These are phyloP conservation scores for Macrochelys suwanniensis DNA, from an alignment of 2,797 vertebrate species.

Conservation along the genomic window DNA sequence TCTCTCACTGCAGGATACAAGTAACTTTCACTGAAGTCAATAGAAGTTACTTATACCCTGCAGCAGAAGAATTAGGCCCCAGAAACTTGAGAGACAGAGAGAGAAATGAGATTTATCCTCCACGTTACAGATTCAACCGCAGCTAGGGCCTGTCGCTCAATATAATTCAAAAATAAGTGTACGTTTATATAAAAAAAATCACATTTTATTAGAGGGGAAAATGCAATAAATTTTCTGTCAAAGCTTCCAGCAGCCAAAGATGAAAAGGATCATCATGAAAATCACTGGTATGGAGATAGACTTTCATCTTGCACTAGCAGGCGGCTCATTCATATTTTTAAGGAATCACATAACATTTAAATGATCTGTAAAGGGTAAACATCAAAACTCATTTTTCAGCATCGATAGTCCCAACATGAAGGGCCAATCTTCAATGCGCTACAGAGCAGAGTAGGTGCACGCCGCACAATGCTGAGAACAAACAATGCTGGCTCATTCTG, in stretches of 20 bases:
- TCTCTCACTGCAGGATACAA: conserved; percentile 9
- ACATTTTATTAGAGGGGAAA: conserved; percentile 62
- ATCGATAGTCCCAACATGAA: not conserved
- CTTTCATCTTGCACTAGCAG: conserved; percentile 7
- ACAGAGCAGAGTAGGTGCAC: accelerated
- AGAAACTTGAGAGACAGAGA: conserved; percentile 27
- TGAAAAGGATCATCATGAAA: conserved; percentile 44
- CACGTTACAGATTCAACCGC: not conserved
- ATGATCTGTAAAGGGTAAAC: conserved; percentile 66
- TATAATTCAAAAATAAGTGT: conserved; percentile 68
- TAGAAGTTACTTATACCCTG: conserved; percentile 49
- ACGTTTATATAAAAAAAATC: conserved; percentile 69
- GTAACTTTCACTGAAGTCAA: conserved; percentile 18
- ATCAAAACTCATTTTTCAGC: conserved; percentile 25
- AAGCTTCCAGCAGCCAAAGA: conserved; percentile 60
- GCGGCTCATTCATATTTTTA: conserved; percentile 49
- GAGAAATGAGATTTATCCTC: conserved; percentile 35
- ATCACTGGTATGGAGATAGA: conserved; percentile 46
- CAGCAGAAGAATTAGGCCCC: conserved; percentile 11
- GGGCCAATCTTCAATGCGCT: not conserved
- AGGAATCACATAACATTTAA: conserved; percentile 52
- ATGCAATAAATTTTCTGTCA: conserved; percentile 45
- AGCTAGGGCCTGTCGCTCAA: conserved; percentile 23
- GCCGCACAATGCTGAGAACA: accelerated
- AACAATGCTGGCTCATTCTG: accelerated